Percentiles rank a stretch among this genome's conserved stretches.
These are phyloP conservation scores for Drosophila serrata DNA, from an alignment of 1,140 invertebrate genomes.

Conservation along the genomic window DNA sequence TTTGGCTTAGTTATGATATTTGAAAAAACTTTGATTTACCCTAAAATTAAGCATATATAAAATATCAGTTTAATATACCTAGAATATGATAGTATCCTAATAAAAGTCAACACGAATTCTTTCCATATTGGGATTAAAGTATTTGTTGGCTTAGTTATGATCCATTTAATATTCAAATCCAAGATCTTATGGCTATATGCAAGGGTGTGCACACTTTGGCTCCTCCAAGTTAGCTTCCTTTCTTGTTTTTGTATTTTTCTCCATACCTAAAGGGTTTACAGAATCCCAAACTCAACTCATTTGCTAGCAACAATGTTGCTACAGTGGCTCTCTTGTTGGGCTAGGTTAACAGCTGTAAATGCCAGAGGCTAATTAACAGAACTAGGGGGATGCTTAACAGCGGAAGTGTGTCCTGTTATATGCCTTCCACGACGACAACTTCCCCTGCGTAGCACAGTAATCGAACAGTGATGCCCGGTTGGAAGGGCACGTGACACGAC, in stretches of 20 bases:
- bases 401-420: not conserved
- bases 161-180: too few relatives aligned
- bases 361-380: not conserved
- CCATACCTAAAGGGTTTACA: not conserved
- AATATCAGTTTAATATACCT: too few relatives aligned
- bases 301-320: slow-evolving; percentile 2
- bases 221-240: too few relatives aligned
- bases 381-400: not conserved
- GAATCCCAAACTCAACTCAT: not conserved
- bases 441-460: slow-evolving; percentile 3
- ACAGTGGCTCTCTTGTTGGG: not conserved
- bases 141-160: too few relatives aligned
- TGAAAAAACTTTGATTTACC: too few relatives aligned
- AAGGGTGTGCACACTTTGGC: too few relatives aligned
- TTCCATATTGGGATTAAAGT: too few relatives aligned
- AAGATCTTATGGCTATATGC: too few relatives aligned
- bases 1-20: too few relatives aligned
- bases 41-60: too few relatives aligned
- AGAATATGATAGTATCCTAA: too few relatives aligned
- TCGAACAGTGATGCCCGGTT: not conserved
- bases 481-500: slow-evolving; percentile 7
- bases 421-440: not conserved
- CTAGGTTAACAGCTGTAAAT: slow-evolving; percentile 1
- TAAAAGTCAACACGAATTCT: too few relatives aligned
- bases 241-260: not conserved